phyloP scores from a whole-genome alignment of 1,140 invertebrate genomes.

The Meteorus sp. region DNA sequence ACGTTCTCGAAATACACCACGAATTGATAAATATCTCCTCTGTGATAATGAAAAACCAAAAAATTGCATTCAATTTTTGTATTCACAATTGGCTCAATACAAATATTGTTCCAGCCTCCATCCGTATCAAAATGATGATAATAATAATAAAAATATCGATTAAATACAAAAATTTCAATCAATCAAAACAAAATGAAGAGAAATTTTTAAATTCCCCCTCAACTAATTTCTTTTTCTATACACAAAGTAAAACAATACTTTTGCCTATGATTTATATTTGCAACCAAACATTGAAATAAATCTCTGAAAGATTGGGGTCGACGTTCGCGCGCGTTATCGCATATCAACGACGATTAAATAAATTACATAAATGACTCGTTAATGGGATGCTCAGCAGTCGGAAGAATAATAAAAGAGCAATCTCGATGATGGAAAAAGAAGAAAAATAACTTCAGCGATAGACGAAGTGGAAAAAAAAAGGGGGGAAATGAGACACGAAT shows the following conservation, averaged over 20 bases:
- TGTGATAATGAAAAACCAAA: neutral
- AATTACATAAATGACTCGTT: slow-evolving; percentile 12
- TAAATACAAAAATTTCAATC: too few species aligned
- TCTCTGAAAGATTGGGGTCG: slow-evolving; percentile 3
- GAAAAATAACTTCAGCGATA: too few species aligned
- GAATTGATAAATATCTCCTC: neutral
- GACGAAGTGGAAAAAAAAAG: too few species aligned
- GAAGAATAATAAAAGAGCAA: slow-evolving; percentile 14
- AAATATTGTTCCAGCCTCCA: too few species aligned
- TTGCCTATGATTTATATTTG: neutral
- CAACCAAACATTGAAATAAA: neutral
- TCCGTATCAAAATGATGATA: too few species aligned
- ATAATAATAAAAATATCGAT: too few species aligned
- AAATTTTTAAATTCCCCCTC: too few species aligned
- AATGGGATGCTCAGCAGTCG: slow-evolving; percentile 1
- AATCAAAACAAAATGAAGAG: too few species aligned
- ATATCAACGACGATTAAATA: neutral
- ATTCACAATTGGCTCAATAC: neutral
- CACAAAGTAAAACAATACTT: neutral
- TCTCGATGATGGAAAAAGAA: too few species aligned
- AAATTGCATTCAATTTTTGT: neutral
- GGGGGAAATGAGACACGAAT: too few species aligned
- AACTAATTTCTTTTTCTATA: too few species aligned
- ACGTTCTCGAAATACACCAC: neutral
- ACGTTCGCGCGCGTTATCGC: slow-evolving; percentile 12